phyloP scores from a whole-genome alignment of 2,888 invertebrate species.

The Julus scandinavius region DNA sequence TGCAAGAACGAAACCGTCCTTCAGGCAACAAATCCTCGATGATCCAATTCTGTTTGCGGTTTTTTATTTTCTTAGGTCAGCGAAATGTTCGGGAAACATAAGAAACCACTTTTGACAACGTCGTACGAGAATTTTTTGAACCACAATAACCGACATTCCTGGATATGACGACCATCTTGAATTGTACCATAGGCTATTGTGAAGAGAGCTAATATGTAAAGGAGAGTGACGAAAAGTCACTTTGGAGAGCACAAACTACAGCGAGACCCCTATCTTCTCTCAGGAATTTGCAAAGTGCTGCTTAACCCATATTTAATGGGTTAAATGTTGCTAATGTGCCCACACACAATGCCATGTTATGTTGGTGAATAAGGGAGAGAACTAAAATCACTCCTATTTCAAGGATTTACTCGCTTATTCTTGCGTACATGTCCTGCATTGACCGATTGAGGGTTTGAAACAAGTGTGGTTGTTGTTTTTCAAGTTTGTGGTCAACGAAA shows the following conservation, averaged over 20 bases:
- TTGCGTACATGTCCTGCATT: not conserved
- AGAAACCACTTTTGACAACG: not conserved
- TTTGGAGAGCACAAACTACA: not conserved
- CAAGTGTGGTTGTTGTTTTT: no score
- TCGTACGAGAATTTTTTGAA: not conserved
- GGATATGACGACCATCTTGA: not conserved
- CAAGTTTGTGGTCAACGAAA: no score
- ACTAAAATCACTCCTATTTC: not conserved
- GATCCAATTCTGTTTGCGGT: not conserved
- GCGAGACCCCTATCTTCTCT: not conserved
- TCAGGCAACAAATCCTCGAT: not conserved
- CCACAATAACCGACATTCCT: not conserved
- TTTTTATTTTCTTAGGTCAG: not conserved
- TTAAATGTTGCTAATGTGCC: not conserved
- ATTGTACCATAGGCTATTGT: not conserved
- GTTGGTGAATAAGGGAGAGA: not conserved
- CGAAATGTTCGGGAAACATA: not conserved
- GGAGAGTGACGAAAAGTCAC: not conserved
- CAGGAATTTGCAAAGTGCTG: not conserved
- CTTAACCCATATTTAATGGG: constrained; percentile 23
- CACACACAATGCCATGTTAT: not conserved
- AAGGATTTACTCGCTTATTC: not conserved
- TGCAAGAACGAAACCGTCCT: not conserved
- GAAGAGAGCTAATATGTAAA: not conserved
- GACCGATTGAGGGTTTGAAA: not conserved